Evolutionary conservation across 2,797 vertebrate genomes (phyloP).

Genomic region (Pogoniulus pusillus): DNA sequence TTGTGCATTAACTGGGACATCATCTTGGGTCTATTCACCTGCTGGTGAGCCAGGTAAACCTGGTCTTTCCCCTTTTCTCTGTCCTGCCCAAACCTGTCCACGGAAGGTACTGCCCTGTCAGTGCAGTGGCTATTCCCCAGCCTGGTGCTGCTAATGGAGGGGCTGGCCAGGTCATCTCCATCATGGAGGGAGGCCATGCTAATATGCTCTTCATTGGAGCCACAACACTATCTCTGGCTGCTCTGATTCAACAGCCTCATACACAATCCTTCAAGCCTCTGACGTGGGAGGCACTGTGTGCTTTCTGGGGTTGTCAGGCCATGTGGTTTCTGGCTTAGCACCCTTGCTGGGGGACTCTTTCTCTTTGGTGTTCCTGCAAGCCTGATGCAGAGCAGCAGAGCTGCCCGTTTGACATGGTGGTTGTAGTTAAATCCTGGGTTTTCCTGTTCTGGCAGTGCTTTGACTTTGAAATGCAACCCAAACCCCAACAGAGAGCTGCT

Average conservation of each 20-base stretch:
- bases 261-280: background rate
- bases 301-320: background rate
- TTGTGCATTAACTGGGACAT: background rate
- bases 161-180: background rate
- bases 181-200: accelerated
- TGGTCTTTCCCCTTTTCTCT: background rate
- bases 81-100: background rate
- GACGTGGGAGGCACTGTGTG: background rate
- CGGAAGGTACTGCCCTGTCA: background rate
- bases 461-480: background rate
- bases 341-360: background rate
- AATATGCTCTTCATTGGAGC: accelerated
- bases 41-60: background rate
- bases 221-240: background rate
- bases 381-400: background rate
- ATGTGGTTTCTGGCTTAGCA: background rate
- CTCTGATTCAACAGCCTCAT: accelerated
- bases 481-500: background rate
- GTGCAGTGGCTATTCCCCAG: background rate
- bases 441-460: slow-evolving; percentile 1
- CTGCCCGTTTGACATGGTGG: background rate
- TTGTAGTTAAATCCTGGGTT: background rate
- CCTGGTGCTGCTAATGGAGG: background rate
- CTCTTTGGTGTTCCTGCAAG: background rate
- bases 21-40: background rate